Percentiles rank a stretch among this genome's conserved stretches.
phyloP scores from a whole-genome alignment of 1,140 invertebrate genomes.

The Lepidurus couesii region DNA sequence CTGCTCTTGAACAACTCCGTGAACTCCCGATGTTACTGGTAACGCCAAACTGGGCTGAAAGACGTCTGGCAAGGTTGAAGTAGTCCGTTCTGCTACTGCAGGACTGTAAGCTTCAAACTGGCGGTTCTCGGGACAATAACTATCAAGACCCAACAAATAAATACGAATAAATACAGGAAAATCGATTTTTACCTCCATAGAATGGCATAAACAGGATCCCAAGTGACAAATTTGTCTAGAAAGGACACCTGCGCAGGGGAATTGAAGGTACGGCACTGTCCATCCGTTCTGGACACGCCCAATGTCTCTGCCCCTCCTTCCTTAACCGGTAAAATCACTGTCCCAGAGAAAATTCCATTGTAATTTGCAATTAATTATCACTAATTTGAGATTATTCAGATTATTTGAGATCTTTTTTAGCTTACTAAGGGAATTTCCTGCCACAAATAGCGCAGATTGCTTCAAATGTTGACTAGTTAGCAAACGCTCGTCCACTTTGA shows the following conservation, averaged over 20 bases:
- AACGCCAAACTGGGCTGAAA: slow-evolving; percentile 73
- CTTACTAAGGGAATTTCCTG: slow-evolving; percentile 75
- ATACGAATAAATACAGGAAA: slow-evolving; percentile 27
- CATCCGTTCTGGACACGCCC: slow-evolving; percentile 75
- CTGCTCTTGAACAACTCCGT: slow-evolving; percentile 44
- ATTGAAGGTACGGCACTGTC: slow-evolving; percentile 72
- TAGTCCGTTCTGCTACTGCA: background rate
- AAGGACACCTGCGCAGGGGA: slow-evolving; percentile 72
- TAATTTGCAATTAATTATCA: slow-evolving; percentile 32
- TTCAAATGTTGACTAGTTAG: slow-evolving; percentile 82
- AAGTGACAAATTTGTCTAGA: slow-evolving; percentile 62
- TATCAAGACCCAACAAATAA: slow-evolving; percentile 23
- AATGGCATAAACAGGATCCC: slow-evolving; percentile 76
- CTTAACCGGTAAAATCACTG: slow-evolving; percentile 63
- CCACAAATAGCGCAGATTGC: slow-evolving; percentile 80
- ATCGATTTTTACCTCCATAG: slow-evolving; percentile 59
- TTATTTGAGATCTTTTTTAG: slow-evolving; percentile 37
- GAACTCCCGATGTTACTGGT: slow-evolving; percentile 53
- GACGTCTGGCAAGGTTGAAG: slow-evolving; percentile 44
- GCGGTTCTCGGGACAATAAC: slow-evolving; percentile 27
- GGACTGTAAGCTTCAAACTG: slow-evolving; percentile 59
- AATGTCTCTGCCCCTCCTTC: slow-evolving; percentile 46
- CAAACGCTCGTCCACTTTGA: slow-evolving; percentile 85
- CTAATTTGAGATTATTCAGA: slow-evolving; percentile 25
- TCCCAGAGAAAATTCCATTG: slow-evolving; percentile 35